Base-by-base conservation (phyloP, 2,888 invertebrate genomes). In the Agonopterix alstromeriana region DNA sequence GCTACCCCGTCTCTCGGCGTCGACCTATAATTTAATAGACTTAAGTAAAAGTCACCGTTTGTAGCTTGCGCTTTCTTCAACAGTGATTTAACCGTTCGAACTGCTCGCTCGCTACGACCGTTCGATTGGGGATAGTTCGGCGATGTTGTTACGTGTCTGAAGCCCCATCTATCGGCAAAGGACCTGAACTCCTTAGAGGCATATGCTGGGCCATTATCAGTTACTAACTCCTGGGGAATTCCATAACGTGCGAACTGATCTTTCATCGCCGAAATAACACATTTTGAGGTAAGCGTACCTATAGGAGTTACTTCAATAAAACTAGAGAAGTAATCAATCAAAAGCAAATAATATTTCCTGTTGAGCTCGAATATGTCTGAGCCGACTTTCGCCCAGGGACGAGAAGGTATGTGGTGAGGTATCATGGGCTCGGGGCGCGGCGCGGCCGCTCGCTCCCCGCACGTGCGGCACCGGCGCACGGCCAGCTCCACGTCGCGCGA, bases 111-210 rank as follows among this genome's bases (percentile, higher is more conserved):
- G 8, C 50, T 53, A 8, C 52, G 51, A 0, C 61, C 59, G 10
- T 60, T 61, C 0, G 59, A 55, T 35, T 58, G 55, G 1, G 56
- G 47, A 45, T 58, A 57, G 5, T 50, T 12, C 0, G 58, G 56
- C 0, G 56, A 58, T 0, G 58, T 57, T 1, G 56, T 60, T 0
- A 54, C 36, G 10, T 58, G 57, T 0, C 12, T 27, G 35, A 61
- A 50, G 10, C 48, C 52, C 63, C 59, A 63, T 1, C 53, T 36
- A 0, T 35, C n/a, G 0, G 47, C 14, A 46, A 62, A 62, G 2
- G 14, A 11, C 40, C 44, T 45, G 44, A 61, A 58, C 2, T 50
- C 46, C 3, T 36, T 42, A 4, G 42, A 14, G 14, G 14, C 14
- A 14, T 47, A 49, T 8, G 42, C 41, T 1, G 48, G 44, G 10